phyloP scores from a whole-genome alignment of 2,113 vertebrate species.

The Eretmochelys imbricata region DNA sequence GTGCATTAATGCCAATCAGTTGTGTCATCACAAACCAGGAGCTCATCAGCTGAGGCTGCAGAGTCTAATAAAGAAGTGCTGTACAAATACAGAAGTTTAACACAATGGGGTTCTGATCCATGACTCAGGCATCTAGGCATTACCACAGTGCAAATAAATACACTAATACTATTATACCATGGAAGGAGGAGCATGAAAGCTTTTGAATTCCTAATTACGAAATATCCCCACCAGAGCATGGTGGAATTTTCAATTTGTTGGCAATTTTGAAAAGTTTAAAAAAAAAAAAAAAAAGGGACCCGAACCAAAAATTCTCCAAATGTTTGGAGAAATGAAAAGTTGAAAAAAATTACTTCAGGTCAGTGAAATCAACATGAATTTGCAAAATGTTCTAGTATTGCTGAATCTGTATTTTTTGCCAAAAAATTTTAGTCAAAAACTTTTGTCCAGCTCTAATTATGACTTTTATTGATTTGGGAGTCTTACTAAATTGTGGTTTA shows the following conservation, averaged over 20 bases:
- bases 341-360: neutral
- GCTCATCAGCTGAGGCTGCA: neutral
- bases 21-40: constrained; percentile 4
- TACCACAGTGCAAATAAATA: constrained; percentile 9
- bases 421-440: neutral
- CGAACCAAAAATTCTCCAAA: neutral
- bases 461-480: neutral
- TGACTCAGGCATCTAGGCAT: neutral
- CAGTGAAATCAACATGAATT: neutral
- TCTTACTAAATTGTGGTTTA: neutral
- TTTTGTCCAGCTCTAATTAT: neutral
- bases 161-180: neutral
- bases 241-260: neutral
- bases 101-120: neutral
- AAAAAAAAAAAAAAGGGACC: neutral
- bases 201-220: neutral
- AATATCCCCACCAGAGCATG: neutral
- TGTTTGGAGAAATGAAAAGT: neutral
- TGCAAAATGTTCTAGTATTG: neutral
- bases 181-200: neutral
- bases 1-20: neutral
- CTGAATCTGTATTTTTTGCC: neutral
- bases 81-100: no score
- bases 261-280: neutral
- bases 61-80: neutral